phyloP scores from a whole-genome alignment of 2,113 vertebrate genomes.

The Aspidoscelis tigris region DNA sequence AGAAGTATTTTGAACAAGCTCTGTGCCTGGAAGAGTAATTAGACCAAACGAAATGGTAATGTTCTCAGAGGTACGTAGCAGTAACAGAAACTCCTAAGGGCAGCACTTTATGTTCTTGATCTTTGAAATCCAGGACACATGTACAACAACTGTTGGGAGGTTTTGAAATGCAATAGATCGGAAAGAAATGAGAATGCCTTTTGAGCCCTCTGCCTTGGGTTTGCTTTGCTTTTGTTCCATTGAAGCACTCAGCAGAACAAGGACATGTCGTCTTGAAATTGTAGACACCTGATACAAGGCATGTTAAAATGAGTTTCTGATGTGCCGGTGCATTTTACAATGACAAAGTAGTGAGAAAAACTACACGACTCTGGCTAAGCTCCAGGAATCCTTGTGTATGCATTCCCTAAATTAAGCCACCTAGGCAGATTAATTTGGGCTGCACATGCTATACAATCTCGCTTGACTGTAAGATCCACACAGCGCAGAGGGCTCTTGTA shows the following conservation, averaged over 20 bases:
- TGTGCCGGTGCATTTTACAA: background rate
- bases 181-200: background rate
- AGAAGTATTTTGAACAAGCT: slow-evolving; percentile 4
- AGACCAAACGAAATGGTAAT: slow-evolving; percentile 40
- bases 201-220: background rate
- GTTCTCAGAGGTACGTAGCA: slow-evolving; percentile 40
- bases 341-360: background rate
- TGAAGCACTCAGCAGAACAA: background rate
- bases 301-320: slow-evolving; percentile 6
- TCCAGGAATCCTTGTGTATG: background rate
- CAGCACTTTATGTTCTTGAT: slow-evolving; percentile 46
- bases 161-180: slow-evolving; percentile 10
- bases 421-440: background rate
- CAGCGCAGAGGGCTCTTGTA: background rate
- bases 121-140: background rate
- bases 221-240: background rate
- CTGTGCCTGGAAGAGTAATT: slow-evolving; percentile 43
- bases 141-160: background rate
- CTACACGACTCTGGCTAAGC: background rate
- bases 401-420: background rate
- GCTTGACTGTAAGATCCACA: background rate
- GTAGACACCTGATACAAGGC: background rate
- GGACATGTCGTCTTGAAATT: background rate
- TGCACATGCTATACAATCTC: background rate
- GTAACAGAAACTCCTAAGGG: slow-evolving; percentile 43